Evolutionary conservation across 53 echinoderm and acorn worm species (phyloP), one percentile per base, ranked within the genome.

Genomic region (Echinometra lucunter): DNA sequence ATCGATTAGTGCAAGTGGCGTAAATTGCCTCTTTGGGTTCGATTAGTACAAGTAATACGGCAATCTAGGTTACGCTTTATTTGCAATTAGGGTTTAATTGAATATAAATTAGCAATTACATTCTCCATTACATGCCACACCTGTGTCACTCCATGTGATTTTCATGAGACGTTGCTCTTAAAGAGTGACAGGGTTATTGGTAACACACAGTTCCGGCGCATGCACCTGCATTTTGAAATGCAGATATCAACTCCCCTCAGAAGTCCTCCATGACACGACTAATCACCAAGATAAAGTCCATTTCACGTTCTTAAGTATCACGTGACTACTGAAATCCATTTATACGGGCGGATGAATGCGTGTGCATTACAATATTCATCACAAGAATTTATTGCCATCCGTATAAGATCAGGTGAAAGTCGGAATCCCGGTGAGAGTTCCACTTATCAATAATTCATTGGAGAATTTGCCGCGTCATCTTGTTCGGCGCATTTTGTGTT

Each of bases 401-500:
- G 40, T 78, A 10, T 42, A 78, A 78, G 42, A 78, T 78, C 19
- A 38, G 78, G 78, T 78, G 40, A 78, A 42, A 42, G 78, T 78
- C 18, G 42, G 19, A 78, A 78, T 78, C 78, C 7, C 78, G 42
- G 18, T 21, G 23, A 42, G 16, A 38, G 78, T 19, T 15, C 19
- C 42, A 12, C 23, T 78, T 18, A 78, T 78, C 32, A 38, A 78
- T 78, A 42, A 78, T 78, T 42, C 42, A 78, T 78, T n/a, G n/a
- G n/a, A n/a, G n/a, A n/a, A n/a, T n/a, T 53, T 12, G 38, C 42
- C 42, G 19, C 38, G 21, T 19, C 78, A 78, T 42, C 38, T 40
- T 78, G 78, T 78, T 78, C 78, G 6, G 42, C 42, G 40, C 78
- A 78, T 78, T 78, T 78, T 42, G 78, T 78, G 78, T 40, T 38